A percentile compares a stretch with the other conserved stretches of the same genome.
These are phyloP conservation scores for Enteromius afrohamiltoni DNA, from an alignment of 2,797 vertebrate species.

Conservation along the genomic window DNA sequence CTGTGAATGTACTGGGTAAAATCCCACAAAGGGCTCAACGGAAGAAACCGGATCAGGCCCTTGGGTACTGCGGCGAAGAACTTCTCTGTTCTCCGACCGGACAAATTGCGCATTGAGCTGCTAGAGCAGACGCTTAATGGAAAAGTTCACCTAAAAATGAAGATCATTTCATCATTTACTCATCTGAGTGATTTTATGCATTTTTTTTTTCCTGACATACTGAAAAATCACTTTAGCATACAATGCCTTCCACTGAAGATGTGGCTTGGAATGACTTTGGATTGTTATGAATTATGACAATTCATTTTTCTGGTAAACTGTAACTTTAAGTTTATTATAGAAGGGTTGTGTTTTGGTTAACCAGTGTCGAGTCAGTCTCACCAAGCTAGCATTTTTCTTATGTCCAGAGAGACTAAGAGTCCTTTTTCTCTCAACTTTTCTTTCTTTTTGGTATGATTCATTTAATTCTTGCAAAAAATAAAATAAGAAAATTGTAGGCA, in stretches of 20 bases:
- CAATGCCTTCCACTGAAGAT: background rate
- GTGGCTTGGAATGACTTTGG: background rate
- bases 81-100: conserved; percentile 22
- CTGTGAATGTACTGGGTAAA: conserved; percentile 35
- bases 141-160: background rate
- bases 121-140: conserved; percentile 2
- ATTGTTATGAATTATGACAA: background rate
- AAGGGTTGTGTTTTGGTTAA: conserved; percentile 32
- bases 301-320: conserved; percentile 1
- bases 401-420: background rate
- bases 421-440: background rate
- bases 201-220: background rate
- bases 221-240: background rate
- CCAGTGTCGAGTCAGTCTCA: conserved; percentile 14
- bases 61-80: conserved; percentile 27
- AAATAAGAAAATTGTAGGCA: background rate
- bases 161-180: background rate
- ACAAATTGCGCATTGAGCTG: conserved; percentile 36
- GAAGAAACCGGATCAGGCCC: conserved; percentile 44
- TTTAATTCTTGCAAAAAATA: background rate
- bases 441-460: background rate
- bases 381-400: conserved; percentile 20
- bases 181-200: background rate
- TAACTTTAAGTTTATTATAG: conserved; percentile 30
- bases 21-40: conserved; percentile 34